Evolutionary conservation across 2,888 invertebrate genomes (phyloP).

Genomic region (Sphaeridia pumilis): DNA sequence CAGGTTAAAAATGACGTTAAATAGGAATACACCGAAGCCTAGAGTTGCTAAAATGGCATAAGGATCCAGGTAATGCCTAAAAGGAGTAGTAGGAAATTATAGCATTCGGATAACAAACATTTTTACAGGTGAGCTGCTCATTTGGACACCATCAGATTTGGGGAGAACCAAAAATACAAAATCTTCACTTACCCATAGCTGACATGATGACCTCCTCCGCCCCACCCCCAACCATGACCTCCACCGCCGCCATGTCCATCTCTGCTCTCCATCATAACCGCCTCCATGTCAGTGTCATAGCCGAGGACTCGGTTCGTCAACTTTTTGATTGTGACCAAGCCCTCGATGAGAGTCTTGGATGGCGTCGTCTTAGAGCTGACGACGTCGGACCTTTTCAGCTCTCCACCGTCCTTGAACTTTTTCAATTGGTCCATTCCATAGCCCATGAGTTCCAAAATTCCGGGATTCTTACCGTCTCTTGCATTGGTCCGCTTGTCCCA

Average conservation of each 20-base stretch:
- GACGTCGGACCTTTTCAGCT: conserved; percentile 24
- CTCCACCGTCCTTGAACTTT: conserved; percentile 33
- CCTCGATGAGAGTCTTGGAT: conserved; percentile 34
- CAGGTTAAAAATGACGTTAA: conserved; percentile 37
- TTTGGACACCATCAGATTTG: neutral
- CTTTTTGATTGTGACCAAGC: conserved; percentile 35
- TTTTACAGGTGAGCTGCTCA: neutral
- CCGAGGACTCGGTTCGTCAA: conserved; percentile 34
- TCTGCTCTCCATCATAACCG: conserved; percentile 30
- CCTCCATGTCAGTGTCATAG: conserved; percentile 31
- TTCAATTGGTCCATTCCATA: conserved; percentile 35
- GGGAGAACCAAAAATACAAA: too few species aligned
- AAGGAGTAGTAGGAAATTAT: neutral
- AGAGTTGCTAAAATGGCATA: conserved; percentile 37
- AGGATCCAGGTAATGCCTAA: conserved; percentile 36
- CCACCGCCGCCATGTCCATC: conserved; percentile 33
- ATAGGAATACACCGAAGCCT: conserved; percentile 37
- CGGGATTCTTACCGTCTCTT: conserved; percentile 32
- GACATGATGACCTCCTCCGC: conserved; percentile 23
- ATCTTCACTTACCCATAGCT: conserved; percentile 32
- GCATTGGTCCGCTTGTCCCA: conserved; percentile 34
- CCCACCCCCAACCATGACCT: conserved; percentile 20
- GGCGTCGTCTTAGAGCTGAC: conserved; percentile 31
- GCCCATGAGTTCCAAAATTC: conserved; percentile 35
- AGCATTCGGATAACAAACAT: neutral